A percentile compares a stretch with the other conserved stretches of the same genome.
Conservation (phyloP, 1,140 invertebrate species). For the Drosophila sulfurigaster region DNA sequence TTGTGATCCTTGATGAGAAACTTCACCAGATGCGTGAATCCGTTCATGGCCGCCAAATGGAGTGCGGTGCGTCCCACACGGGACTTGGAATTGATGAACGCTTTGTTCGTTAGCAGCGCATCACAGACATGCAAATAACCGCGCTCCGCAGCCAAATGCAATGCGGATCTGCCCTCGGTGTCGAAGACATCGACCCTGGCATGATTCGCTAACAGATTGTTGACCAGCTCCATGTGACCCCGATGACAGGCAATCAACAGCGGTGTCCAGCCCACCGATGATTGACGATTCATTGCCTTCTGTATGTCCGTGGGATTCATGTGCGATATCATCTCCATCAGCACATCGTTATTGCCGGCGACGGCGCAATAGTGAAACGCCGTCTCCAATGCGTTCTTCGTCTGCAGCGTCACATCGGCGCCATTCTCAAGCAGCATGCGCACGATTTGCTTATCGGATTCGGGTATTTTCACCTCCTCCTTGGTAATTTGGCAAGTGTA, state of each 20-base stretch:
- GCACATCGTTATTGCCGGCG: constrained; percentile 97
- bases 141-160: constrained; percentile 97
- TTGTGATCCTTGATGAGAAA: constrained; percentile 97
- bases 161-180: constrained; percentile 95
- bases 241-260: constrained; percentile 95
- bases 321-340: constrained; percentile 96
- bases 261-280: constrained; percentile 97
- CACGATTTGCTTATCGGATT: constrained; percentile 96
- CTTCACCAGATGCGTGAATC: constrained; percentile 94
- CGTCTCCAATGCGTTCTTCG: constrained; percentile 95
- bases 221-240: constrained; percentile 93
- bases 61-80: constrained; percentile 93
- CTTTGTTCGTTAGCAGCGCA: constrained; percentile 97
- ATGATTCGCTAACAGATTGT: constrained; percentile 94
- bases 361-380: constrained; percentile 97
- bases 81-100: constrained; percentile 98
- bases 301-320: constrained; percentile 95
- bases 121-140: constrained; percentile 97
- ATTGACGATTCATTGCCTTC: constrained; percentile 96
- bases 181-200: constrained; percentile 99
- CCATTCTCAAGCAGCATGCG: constrained; percentile 94
- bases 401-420: constrained; percentile 94
- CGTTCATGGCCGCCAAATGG: constrained; percentile 97
- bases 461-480: constrained; percentile 89
- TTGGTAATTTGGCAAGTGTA: constrained; percentile 93